Evolutionary conservation across 2,888 invertebrate species (phyloP), one percentile per base, ranked within the genome.

Genomic region (Lomographa bimaculata): DNA sequence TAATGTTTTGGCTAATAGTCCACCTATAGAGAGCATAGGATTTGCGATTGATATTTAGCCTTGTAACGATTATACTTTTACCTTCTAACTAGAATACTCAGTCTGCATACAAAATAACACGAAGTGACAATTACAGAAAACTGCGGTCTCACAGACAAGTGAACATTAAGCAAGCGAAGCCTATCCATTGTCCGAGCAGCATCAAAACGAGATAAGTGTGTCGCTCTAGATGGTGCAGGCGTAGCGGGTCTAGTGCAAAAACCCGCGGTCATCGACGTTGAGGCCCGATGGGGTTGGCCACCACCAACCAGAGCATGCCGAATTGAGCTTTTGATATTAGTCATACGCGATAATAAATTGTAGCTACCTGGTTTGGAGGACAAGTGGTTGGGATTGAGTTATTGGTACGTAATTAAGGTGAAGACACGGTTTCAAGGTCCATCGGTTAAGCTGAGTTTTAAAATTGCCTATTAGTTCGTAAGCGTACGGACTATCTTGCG

Each of bases 261-360:
- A 81, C 71, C 57, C 50, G 50, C 79, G 83, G 85, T 85, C 86
- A 83, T 58, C 79, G 83, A 79, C 83, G 79, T 70, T 61, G 84
- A 60, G 85, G 83, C 87, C 84, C 78, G 68, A 59, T 65, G 79
- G 79, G 82, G 77, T 65, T 71, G 72, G 64, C 59, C 56, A 63
- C 68, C 65, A 67, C 66, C 64, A 40, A 46, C 43, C 33, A 41
- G 41, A 47, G 47, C 47, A 51, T 25, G 32, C 50, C 51, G 36
- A 51, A 51, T 46, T 47, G 36, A 50, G 47, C 51, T 51, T 48
- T 54, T 48, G 43, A 51, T 51, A 50, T 56, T 56, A 56, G 50
- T 56, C 54, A 50, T 53, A 55, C 51, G 51, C 51, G 47, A 51
- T 46, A 54, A 54, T 46, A 54, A 43, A 54, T 45, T 27, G 39